Percentiles rank a stretch among this genome's conserved stretches.
These are phyloP conservation scores for Bufo gargarizans DNA, from an alignment of 2,113 vertebrate genomes.

Conservation along the genomic window DNA sequence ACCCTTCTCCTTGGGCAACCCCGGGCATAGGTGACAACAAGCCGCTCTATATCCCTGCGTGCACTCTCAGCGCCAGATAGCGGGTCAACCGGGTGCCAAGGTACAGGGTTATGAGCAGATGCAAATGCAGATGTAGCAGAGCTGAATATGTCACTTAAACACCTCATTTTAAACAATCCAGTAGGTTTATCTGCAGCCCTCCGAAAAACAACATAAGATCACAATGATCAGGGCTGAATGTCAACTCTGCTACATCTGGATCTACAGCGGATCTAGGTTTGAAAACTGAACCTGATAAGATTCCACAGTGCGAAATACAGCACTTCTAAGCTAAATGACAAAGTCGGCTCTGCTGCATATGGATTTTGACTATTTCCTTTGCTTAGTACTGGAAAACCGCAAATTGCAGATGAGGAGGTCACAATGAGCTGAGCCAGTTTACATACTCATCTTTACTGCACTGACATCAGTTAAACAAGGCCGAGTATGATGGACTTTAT, in stretches of 20 bases:
- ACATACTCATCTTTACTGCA: neutral
- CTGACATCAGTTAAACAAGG: neutral
- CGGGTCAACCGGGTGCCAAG: neutral
- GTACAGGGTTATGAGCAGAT: neutral
- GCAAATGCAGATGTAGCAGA: neutral
- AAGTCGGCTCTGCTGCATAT: neutral
- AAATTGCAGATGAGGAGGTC: neutral
- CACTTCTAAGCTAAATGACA: neutral
- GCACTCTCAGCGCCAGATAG: neutral
- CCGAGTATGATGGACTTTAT: neutral
- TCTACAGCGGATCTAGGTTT: neutral
- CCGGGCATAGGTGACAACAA: conserved; percentile 6
- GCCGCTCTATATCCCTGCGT: neutral
- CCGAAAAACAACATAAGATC: too few species aligned
- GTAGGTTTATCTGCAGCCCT: too few species aligned
- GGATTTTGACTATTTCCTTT: neutral
- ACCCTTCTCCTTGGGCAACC: conserved; percentile 43
- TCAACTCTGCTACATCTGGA: too few species aligned
- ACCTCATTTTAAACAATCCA: neutral
- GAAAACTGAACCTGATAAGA: neutral
- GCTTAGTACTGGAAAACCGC: too few species aligned
- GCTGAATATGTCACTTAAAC: neutral
- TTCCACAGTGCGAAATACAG: neutral
- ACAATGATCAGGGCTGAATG: neutral
- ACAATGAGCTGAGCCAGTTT: neutral